Evolutionary conservation across 2,113 vertebrate species (phyloP), one percentile per base, ranked within the genome.

Genomic region (Leptodactylus fuscus): DNA sequence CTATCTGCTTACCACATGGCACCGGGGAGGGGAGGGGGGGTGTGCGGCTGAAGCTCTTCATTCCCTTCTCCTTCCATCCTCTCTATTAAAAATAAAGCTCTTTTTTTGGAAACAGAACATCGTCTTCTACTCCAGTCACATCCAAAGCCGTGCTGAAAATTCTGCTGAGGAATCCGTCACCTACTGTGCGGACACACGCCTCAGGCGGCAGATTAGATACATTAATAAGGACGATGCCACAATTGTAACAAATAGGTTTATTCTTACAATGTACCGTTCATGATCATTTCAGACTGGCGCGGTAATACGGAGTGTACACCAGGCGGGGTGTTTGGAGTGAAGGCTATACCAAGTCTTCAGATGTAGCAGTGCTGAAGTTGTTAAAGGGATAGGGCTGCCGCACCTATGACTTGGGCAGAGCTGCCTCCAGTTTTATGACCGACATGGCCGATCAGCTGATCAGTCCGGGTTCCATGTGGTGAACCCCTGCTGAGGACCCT

Each of bases 1-100:
- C 5, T 22, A 27, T 67, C 82, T 84, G 82, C 27, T 24, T 16
- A 34, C 51, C 82, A 84, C 55, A 77, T 84, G 82, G 58, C 27
- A 32, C 3, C 46, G 6, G 46, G 15, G 10, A 16, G 32, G 5
- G 65, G 18, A 1, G 32, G n/a, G n/a, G n/a, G n/a, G n/a, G n/a
- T n/a, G n/a, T n/a, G n/a, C n/a, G n/a, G n/a, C n/a, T n/a, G n/a
- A n/a, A n/a, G n/a, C n/a, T n/a, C n/a, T n/a, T n/a, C n/a, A n/a
- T n/a, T n/a, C n/a, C 13, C 46, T 2, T 48, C 2, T 48, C 12
- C 2, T 13, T 48, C 8, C 46, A 48, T 24, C 32, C 65, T 5
- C 32, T 11, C 32, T 34, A 38, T 38, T 38, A 36, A 32, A 65
- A 60, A 65, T 65, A 4, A 65, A 65, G 29, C 3, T 62, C 29